Conservation (phyloP, 2,888 invertebrate species). For the Spialia ferax region DNA sequence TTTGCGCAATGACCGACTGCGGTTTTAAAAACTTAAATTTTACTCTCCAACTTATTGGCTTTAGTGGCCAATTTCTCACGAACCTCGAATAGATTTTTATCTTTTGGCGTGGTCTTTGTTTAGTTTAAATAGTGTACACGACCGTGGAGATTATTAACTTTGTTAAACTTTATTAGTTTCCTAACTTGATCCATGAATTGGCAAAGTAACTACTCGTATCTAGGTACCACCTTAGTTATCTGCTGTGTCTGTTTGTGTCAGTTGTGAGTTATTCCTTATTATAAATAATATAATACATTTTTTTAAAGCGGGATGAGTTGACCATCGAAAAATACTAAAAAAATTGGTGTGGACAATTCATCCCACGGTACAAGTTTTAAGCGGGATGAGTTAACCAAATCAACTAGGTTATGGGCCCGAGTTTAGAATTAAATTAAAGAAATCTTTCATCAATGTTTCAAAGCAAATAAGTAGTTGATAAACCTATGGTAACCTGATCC, state of each 20-base stretch:
- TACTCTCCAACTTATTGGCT: conserved; percentile 22
- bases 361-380: no score
- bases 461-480: not conserved
- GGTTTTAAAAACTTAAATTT: conserved; percentile 34
- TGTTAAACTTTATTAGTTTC: not conserved
- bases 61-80: conserved; percentile 24
- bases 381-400: no score
- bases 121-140: not conserved
- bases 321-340: no score
- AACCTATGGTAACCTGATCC: no score
- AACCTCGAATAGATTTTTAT: not conserved
- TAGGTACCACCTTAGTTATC: no score
- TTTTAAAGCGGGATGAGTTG: no score
- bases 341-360: no score
- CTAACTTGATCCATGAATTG: not conserved
- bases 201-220: not conserved
- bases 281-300: no score
- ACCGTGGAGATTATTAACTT: not conserved
- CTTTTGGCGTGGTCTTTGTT: not conserved
- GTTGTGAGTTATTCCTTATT: no score
- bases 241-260: no score
- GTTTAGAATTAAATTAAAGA: not conserved
- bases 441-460: no score
- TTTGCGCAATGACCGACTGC: conserved; percentile 28
- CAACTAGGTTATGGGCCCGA: no score